Base-by-base conservation (phyloP, 1,140 invertebrate genomes). In the Aleiodes sp. region DNA sequence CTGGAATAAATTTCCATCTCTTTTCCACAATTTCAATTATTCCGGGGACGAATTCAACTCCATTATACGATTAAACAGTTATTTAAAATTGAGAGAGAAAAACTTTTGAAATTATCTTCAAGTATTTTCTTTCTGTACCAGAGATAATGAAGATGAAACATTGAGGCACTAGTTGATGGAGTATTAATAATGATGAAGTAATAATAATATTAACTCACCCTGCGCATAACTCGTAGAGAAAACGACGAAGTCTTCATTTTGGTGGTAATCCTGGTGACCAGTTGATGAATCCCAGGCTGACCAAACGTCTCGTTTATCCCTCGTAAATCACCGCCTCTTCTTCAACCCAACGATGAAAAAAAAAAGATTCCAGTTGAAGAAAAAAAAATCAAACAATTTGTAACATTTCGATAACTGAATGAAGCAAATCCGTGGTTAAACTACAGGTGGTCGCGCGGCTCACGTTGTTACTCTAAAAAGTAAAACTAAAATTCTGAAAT, bases 231-330 rank as follows among this genome's bases (percentile, higher is more conserved):
- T 71, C 91, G 90, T 16, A 92, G 87, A 12, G 91, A 93, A 78
- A 92, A 93, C 73, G 91, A 92, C 21, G 91, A 92, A n/a, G 91
- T 92, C 89, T 92, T 93, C 91, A 92, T 92, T 76, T 87, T 88
- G 76, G 78, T 83, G 68, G 80, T 76, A 80, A 80, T 82, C 79
- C 76, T 88, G 86, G 62, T 71, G 70, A 66, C 14, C 66, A 69
- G 57, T 65, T 60, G 60, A 56, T 6, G 16, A 70, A 46, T 43
- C 2, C 21, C 52, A n/a, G 70, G 73, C 71, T 74, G 65, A 57
- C 37, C 9, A 14, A 28, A 21, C 12, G 12, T 12, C 21, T 12
- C 31, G 56, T 14, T 14, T 60, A 61, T 21, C 2, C 4, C 6
- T 31, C 14, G 19, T 26, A 24, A 24, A 46, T 16, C 64, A 65